Evolutionary conservation across 1,140 invertebrate species (phyloP), one percentile per base, ranked within the genome.

Genomic region (Musca domestica): DNA sequence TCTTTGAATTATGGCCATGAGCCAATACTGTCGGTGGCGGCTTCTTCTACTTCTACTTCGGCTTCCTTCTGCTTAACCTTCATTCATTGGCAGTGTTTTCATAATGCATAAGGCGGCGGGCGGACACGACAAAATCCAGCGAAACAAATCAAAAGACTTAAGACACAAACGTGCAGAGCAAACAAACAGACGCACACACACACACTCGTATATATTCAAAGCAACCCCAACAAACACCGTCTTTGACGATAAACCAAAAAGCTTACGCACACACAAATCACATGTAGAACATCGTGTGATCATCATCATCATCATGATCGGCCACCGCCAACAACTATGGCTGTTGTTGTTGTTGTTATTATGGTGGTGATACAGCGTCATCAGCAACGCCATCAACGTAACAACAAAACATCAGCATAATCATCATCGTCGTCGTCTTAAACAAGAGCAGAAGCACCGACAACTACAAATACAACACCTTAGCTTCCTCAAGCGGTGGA

Each of bases 1-100:
- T 14, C 17, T 64, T 64, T 64, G 63, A 64, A 49, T 64, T 64
- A 64, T 64, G 47, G 22, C 63, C 63, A 64, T 64, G 63, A 64
- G 63, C 63, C 63, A 58, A 6, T 25, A 61, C 56, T 61, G 34
- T 17, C 19, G 46, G 20, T 20, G 56, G 56, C 56, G 19, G 3
- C 30, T 41, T 20, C 56, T 30, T 34, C 34, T 19, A 23, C 27
- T n/a, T 30, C 52, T n/a, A n/a, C n/a, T n/a, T n/a, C n/a, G n/a
- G n/a, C n/a, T 9, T 30, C 3, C 27, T 30, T 3, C 34, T 41
- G 34, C 34, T 41, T 41, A 41, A 7, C 34, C 34, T 41, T 41
- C 34, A 41, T 41, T 41, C 34, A 41, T 41, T 41, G 34, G 34
- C 34, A 41, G 34, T 41, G 34, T 41, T 41, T 41, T 41, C 34